Base-by-base conservation (phyloP, 1,140 invertebrate genomes). In the Drosophila neocordata region DNA sequence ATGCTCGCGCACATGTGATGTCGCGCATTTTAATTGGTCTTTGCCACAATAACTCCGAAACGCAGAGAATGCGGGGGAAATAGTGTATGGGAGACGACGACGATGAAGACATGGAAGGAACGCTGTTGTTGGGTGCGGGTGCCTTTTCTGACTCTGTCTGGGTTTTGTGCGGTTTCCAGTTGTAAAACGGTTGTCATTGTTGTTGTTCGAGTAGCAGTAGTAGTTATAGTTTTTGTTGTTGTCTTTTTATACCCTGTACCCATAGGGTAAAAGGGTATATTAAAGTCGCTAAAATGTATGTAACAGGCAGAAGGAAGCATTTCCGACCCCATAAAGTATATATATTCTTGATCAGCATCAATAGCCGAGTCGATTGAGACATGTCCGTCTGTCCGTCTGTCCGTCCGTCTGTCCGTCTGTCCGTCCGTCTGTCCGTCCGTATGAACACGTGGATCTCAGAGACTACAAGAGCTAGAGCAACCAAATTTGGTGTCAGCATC, bases 21-120 rank as follows among this genome's bases (percentile, higher is more conserved):
- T 85, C 77, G 82, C 81, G 81, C 81, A 85, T 85, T 85, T 85
- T 87, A 85, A 85, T 85, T 85, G 81, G 81, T 80, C 34, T 48
- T 57, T 35, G 60, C 72, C 59, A 65, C 76, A 58, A 51, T 68
- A 63, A 69, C 62, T 69, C 31, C 44, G 34, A 35, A 41, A 12
- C 53, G 41, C 38, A 6, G 11, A 13, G 34, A 4, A 11, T 22
- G 61, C 31, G 48, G 7, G 48, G 7, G 8, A 4, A n/a, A n/a
- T 13, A 38, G 22, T 24, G 22, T 24, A 24, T 24, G 41, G 41
- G 15, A 44, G 5, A 44, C 41, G 15, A 44, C 41, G 7, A 44
- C 41, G 15, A 44, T 13, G 13, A 44, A 4, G 41, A 44, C 15
- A 2, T 15, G 6, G 41, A 11, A 11, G 15, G 15, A 48, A 48